These are phyloP conservation scores for Sebastiscus tertius DNA, from an alignment of 2,797 vertebrate genomes.

Conservation along the genomic window DNA sequence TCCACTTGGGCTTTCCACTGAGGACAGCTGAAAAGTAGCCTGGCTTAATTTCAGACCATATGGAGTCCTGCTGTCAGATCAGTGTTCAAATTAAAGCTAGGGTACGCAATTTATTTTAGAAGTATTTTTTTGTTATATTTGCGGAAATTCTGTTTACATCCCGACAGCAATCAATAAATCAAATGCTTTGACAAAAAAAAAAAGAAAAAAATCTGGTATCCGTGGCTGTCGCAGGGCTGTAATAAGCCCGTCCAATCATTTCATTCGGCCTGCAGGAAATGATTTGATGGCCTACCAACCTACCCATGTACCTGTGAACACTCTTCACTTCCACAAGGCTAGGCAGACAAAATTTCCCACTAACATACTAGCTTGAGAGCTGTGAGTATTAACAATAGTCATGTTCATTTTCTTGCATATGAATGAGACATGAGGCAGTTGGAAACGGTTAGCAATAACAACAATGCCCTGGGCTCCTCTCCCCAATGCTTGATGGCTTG, in stretches of 20 bases:
- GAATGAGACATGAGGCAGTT: not conserved
- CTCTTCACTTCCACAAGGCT: too few species aligned
- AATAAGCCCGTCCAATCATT: too few species aligned
- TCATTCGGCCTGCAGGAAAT: too few species aligned
- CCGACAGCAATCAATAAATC: not conserved
- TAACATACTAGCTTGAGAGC: not conserved
- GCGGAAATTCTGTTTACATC: not conserved
- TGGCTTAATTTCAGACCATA: constrained; percentile 4
- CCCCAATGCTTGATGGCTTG: too few species aligned
- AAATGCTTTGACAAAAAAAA: not conserved
- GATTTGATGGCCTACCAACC: too few species aligned
- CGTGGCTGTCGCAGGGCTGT: too few species aligned
- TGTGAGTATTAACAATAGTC: too few species aligned
- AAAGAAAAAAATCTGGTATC: too few species aligned
- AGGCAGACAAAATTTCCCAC: not conserved
- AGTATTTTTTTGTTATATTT: not conserved
- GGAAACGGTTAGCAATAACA: too few species aligned
- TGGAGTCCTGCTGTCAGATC: not conserved
- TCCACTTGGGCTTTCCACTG: constrained; percentile 20
- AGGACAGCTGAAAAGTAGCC: not conserved
- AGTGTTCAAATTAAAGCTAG: not conserved
- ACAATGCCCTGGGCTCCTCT: too few species aligned
- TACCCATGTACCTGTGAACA: too few species aligned
- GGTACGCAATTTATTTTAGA: too few species aligned
- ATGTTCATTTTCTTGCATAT: not conserved